A percentile compares a stretch with the other conserved stretches of the same genome.
Evolutionary conservation across 2,888 invertebrate genomes (phyloP).

Genomic region (Drosophila anomalipes): DNA sequence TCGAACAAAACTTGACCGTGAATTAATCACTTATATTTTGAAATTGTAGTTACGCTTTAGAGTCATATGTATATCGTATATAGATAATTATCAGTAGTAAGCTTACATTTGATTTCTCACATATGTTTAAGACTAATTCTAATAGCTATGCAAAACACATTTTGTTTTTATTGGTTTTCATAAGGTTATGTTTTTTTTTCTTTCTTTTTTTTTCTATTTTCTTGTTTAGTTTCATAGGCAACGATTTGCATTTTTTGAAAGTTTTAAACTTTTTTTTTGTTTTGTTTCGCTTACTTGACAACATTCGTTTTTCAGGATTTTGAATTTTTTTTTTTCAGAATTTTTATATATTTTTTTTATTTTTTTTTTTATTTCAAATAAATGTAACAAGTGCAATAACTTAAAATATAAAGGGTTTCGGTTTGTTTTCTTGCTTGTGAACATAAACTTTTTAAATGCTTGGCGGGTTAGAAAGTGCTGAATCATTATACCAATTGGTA

Average conservation of each 20-base stretch:
- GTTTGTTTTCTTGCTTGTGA: slow-evolving; percentile 29
- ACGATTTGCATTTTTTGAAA: slow-evolving; percentile 56
- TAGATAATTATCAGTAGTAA: slow-evolving; percentile 77
- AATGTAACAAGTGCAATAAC: slow-evolving; percentile 72
- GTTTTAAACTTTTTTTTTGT: slow-evolving; percentile 70
- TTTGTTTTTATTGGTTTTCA: slow-evolving; percentile 59
- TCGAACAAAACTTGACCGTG: slow-evolving; percentile 43
- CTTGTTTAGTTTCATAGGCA: slow-evolving; percentile 46
- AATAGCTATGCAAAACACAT: slow-evolving; percentile 76
- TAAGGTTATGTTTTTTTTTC: slow-evolving; percentile 12
- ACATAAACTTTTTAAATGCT: slow-evolving; percentile 65
- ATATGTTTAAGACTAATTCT: slow-evolving; percentile 67
- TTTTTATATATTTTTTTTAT: slow-evolving; percentile 40
- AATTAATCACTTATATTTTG: slow-evolving; percentile 32
- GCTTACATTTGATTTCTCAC: slow-evolving; percentile 78
- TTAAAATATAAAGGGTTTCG: slow-evolving; percentile 36
- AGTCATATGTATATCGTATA: slow-evolving; percentile 69
- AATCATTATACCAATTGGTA: slow-evolving; percentile 36
- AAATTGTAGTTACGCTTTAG: slow-evolving; percentile 51
- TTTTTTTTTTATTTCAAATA: slow-evolving; percentile 59
- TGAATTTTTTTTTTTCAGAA: slow-evolving; percentile 32
- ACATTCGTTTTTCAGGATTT: slow-evolving; percentile 36
- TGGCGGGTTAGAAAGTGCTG: slow-evolving; percentile 49
- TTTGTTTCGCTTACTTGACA: slow-evolving; percentile 31
- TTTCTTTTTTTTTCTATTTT: slow-evolving; percentile 22